Base-by-base conservation (phyloP, 2,113 vertebrate species). In the Percina caprodes region DNA sequence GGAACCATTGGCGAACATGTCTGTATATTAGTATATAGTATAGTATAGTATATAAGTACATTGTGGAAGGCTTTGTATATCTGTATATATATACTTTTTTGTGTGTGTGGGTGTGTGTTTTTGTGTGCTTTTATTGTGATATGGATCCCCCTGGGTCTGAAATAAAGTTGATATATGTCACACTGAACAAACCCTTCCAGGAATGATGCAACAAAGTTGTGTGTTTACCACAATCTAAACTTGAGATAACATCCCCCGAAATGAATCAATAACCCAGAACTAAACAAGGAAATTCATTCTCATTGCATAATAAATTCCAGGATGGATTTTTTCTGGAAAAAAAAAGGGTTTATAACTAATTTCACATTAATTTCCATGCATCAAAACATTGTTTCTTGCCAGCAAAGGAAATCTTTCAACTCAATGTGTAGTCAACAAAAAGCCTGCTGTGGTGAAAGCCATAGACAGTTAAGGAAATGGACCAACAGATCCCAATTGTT, bases 211-310 rank as follows among this genome's bases (percentile, higher is more conserved):
- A 59, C 19, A 19, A 12, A 65, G 10, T 26, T 3, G 5, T 35
- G 46, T 33, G 24, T 46, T 13, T 2, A 8, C 13, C 13, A 18
- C n/a, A 60, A 16, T 30, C 55, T 14, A 39, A 39, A 39, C 35
- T 39, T 39, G 35, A 1, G 0, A 4, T 18, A 10, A 6, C 8
- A 26, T 14, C 15, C 58, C 2, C 7, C 9, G 9, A 39, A 73
- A 49, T 19, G 8, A 39, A 39, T 19, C 42, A 46, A 76, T 82
- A 39, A 42, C 24, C n/a, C 55, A 46, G 48, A 79, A 45, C 15
- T 54, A 15, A 45, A 86, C 26, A 7, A 19, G 42, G 3, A 45
- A 63, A 71, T 55, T 11, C 0, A 77, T 74, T 70, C 56, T 66
- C 52, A 55, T n/a, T 5, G 42, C 14, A 46, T 4, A 14, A 46